Conservation (phyloP, 2,113 vertebrate genomes). For the Agapornis roseicollis region DNA sequence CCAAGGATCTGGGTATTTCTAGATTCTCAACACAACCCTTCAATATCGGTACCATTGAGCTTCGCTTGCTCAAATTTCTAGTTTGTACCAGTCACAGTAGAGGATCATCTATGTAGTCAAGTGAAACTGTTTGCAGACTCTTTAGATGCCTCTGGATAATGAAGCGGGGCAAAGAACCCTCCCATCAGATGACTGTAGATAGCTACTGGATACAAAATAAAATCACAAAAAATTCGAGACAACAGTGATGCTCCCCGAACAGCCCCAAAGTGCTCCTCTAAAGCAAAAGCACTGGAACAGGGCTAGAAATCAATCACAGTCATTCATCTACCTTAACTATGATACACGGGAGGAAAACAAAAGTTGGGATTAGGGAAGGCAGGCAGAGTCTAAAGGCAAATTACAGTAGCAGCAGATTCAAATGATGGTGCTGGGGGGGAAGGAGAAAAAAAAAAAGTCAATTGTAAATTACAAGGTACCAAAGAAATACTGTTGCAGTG, state of each 20-base stretch:
- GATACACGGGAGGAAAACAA: neutral
- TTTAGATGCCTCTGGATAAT: neutral
- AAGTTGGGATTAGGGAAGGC: neutral
- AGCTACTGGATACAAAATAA: neutral
- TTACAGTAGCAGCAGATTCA: neutral
- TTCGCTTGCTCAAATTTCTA: neutral
- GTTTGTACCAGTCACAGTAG: neutral
- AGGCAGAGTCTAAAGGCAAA: neutral
- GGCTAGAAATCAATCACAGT: neutral
- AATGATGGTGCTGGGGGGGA: neutral
- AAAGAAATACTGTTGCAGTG: neutral
- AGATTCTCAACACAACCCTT: neutral
- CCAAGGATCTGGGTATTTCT: neutral
- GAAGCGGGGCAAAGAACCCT: neutral
- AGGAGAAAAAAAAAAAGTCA: neutral
- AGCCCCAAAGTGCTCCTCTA: neutral
- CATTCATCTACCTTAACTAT: neutral
- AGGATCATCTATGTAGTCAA: neutral
- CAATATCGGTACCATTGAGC: neutral
- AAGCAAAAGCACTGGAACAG: neutral
- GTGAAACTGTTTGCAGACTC: neutral
- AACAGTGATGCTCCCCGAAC: neutral
- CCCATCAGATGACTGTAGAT: neutral
- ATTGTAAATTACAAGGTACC: neutral
- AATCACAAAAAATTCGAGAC: neutral